These are phyloP conservation scores for Drosophila setosimentum DNA, from an alignment of 2,888 invertebrate genomes.

Conservation along the genomic window DNA sequence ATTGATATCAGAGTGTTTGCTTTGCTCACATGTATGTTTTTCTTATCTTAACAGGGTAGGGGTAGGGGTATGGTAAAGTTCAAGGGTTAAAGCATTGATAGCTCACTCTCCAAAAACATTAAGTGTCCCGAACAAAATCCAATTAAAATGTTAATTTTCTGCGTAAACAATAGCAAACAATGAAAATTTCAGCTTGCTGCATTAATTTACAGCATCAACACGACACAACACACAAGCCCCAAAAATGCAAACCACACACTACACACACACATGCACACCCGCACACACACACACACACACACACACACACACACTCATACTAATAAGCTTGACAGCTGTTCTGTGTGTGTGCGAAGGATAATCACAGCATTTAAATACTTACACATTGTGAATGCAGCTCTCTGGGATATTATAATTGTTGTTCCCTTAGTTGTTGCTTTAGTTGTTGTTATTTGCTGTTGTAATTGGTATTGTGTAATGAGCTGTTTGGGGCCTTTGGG, in stretches of 20 bases:
- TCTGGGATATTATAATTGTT: constrained; percentile 33
- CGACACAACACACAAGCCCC: constrained; percentile 11
- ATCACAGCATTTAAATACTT: constrained; percentile 62
- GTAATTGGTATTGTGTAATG: constrained; percentile 53
- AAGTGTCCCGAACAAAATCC: constrained; percentile 50
- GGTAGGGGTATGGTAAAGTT: background rate
- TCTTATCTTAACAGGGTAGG: background rate
- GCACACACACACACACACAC: background rate
- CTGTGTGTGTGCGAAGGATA: constrained; percentile 35
- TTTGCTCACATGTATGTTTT: background rate
- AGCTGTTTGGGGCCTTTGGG: constrained; percentile 53
- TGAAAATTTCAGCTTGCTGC: constrained; percentile 49
- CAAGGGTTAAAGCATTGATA: constrained; percentile 4
- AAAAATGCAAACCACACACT: constrained; percentile 34
- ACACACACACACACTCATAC: background rate
- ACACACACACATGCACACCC: constrained; percentile 2
- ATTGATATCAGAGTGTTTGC: no score
- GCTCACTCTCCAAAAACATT: constrained; percentile 15
- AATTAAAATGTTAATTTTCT: constrained; percentile 74
- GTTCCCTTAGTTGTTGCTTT: constrained; percentile 5
- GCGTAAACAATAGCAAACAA: constrained; percentile 58
- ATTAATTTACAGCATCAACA: constrained; percentile 51
- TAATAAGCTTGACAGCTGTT: constrained; percentile 31
- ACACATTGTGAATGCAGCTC: constrained; percentile 41
- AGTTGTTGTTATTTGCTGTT: background rate